These are phyloP conservation scores for Thecophora atra DNA, from an alignment of 2,888 invertebrate species.

Conservation along the genomic window DNA sequence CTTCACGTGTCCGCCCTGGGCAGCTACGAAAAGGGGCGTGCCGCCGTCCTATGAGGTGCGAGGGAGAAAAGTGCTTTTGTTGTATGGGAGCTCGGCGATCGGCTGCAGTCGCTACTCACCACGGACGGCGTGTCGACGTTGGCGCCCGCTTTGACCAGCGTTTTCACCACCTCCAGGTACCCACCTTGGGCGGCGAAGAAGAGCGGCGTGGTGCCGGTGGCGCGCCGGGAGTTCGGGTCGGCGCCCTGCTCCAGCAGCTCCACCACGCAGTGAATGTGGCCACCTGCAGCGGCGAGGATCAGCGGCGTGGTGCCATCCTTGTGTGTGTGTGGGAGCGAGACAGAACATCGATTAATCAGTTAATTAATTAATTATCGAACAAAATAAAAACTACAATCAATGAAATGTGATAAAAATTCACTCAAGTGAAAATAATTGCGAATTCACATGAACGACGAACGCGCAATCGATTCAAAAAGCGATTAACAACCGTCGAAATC, in stretches of 20 bases:
- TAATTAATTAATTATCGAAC: no score
- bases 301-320: constrained; percentile 95
- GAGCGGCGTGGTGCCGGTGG: constrained; percentile 92
- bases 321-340: no score
- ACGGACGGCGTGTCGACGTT: constrained; percentile 81
- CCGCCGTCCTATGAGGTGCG: constrained; percentile 87
- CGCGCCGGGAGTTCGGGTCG: constrained; percentile 83
- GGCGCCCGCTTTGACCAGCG: constrained; percentile 82
- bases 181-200: constrained; percentile 96
- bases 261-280: constrained; percentile 84
- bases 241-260: constrained; percentile 92
- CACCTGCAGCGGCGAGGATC: constrained; percentile 90
- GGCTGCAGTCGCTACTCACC: no score
- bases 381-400: no score
- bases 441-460: no score
- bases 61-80: no score
- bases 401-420: constrained; percentile 26
- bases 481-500: background rate
- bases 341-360: no score
- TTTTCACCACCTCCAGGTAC: constrained; percentile 81
- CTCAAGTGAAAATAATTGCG: constrained; percentile 30
- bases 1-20: constrained; percentile 90
- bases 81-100: no score
- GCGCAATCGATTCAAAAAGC: no score
- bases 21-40: constrained; percentile 89